phyloP scores from a whole-genome alignment of 2,888 invertebrate genomes.

The Fissipunctia ypsillon region DNA sequence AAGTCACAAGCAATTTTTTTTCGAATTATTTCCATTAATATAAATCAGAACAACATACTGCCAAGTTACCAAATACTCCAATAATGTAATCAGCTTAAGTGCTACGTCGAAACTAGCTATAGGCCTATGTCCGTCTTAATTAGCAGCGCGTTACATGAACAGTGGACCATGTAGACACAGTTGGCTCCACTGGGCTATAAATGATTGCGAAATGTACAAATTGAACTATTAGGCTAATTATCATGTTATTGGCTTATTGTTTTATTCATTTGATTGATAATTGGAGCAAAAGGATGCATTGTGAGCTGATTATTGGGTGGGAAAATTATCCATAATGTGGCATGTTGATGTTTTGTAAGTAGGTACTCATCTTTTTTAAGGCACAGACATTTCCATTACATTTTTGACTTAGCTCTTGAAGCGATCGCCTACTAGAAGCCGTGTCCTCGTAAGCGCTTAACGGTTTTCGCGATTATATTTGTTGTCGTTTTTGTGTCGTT shows the following conservation, averaged over 20 bases:
- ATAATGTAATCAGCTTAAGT: conserved; percentile 59
- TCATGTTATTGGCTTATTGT: conserved; percentile 45
- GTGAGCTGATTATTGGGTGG: neutral
- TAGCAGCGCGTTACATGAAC: conserved; percentile 46
- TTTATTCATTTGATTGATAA: conserved; percentile 25
- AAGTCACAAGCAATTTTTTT: neutral
- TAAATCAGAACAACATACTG: conserved; percentile 5
- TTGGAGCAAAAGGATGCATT: neutral
- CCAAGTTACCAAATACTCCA: neutral
- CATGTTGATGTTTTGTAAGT: no score
- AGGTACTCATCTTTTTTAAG: no score
- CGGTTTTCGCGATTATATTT: no score
- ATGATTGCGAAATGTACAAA: conserved; percentile 58
- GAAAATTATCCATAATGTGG: neutral
- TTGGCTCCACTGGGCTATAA: conserved; percentile 54
- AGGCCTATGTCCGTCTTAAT: conserved; percentile 47
- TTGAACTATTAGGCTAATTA: conserved; percentile 58
- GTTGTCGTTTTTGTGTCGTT: no score
- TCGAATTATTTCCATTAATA: neutral
- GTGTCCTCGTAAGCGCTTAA: no score
- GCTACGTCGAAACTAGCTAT: conserved; percentile 32
- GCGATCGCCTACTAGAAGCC: no score
- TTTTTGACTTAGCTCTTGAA: no score
- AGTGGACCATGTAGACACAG: conserved; percentile 43
- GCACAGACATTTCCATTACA: no score